Evolutionary conservation across 2,888 invertebrate species (phyloP).

Genomic region (Sphaerolaimus hirsutus): DNA sequence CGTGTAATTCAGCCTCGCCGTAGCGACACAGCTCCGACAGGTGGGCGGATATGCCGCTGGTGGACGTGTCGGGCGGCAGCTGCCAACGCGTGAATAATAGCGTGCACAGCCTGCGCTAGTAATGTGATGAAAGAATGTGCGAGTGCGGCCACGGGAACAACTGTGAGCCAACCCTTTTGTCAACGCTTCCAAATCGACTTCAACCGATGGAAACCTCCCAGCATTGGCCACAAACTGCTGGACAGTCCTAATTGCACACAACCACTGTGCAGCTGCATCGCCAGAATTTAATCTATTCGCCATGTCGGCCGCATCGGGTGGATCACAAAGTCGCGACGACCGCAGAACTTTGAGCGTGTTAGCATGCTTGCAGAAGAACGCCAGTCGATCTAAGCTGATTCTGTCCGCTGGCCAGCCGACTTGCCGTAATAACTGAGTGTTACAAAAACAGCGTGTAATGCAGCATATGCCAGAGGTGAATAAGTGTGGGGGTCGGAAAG

Average conservation of each 20-base stretch:
- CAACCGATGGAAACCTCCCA: no score
- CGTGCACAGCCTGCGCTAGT: not conserved
- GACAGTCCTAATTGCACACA: no score
- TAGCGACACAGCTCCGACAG: slow-evolving; percentile 37
- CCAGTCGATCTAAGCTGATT: slow-evolving; percentile 1
- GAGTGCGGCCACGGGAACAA: not conserved
- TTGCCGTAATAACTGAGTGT: not conserved
- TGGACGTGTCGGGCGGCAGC: slow-evolving; percentile 15
- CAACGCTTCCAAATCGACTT: slow-evolving; percentile 60
- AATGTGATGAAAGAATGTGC: not conserved
- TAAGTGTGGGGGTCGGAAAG: not conserved
- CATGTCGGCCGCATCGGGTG: slow-evolving; percentile 51
- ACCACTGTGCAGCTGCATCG: no score
- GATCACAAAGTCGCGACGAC: slow-evolving; percentile 48
- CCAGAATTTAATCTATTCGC: no score
- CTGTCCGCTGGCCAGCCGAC: slow-evolving; percentile 2
- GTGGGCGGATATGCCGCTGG: slow-evolving; percentile 14
- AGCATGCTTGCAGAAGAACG: slow-evolving; percentile 41
- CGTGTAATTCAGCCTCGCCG: slow-evolving; percentile 76
- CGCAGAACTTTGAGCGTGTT: slow-evolving; percentile 51
- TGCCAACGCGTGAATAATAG: not conserved
- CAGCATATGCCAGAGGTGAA: not conserved
- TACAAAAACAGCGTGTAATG: not conserved
- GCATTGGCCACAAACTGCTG: no score
- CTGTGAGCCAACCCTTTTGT: slow-evolving; percentile 36